These are phyloP conservation scores for Camponotus vicinus DNA, from an alignment of 1,140 invertebrate genomes.

Conservation along the genomic window DNA sequence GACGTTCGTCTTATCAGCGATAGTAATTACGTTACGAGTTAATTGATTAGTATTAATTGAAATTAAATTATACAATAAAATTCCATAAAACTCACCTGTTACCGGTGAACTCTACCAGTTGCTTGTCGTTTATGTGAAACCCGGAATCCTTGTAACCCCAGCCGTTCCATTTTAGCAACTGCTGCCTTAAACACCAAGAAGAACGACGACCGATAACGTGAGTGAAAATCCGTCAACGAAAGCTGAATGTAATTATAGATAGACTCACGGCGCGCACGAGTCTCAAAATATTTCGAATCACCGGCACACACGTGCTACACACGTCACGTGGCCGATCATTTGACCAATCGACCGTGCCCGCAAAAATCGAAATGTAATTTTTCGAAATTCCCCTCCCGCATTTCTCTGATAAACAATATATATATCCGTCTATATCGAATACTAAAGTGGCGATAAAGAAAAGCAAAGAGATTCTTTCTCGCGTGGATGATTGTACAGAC, in stretches of 20 bases:
- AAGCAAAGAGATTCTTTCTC: not conserved
- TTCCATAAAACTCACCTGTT: constrained; percentile 87
- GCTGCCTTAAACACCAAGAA: constrained; percentile 88
- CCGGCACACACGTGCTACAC: not conserved
- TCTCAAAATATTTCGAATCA: constrained; percentile 25
- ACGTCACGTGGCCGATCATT: constrained; percentile 55
- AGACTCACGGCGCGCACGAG: not conserved
- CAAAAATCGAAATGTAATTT: not conserved
- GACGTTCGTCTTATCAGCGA: too few relatives aligned
- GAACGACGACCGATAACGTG: not conserved
- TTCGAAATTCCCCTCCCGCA: not conserved
- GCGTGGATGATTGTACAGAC: not conserved
- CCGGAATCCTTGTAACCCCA: constrained; percentile 99
- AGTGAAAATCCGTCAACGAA: constrained; percentile 10
- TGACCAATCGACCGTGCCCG: constrained; percentile 39
- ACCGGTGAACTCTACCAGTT: constrained; percentile 91
- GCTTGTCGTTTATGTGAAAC: constrained; percentile 89
- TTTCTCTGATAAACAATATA: not conserved
- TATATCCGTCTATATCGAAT: too few relatives aligned
- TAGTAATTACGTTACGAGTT: not conserved
- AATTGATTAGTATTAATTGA: not conserved
- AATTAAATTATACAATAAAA: not conserved
- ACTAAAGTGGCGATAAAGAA: not conserved
- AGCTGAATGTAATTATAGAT: constrained; percentile 41
- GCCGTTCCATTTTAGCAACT: constrained; percentile 98